Evolutionary conservation across 2,113 vertebrate genomes (phyloP).

Genomic region (Trematomus loennbergii): DNA sequence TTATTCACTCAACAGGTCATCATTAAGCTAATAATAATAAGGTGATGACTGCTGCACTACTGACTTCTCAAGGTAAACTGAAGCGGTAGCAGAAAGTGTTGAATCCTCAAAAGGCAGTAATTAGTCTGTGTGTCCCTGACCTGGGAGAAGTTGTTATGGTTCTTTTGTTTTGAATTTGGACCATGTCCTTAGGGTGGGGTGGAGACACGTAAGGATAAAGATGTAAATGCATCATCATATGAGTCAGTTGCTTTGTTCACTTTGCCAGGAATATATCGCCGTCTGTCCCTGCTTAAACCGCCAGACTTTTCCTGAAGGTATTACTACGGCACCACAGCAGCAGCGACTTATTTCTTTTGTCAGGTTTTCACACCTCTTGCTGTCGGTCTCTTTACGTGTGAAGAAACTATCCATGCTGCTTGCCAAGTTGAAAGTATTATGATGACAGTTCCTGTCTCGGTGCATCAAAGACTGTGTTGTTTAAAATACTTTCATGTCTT

Average conservation of each 20-base stretch:
- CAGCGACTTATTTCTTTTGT: not conserved
- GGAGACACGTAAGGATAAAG: not conserved
- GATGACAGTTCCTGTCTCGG: not conserved
- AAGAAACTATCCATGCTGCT: not conserved
- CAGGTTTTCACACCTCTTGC: not conserved
- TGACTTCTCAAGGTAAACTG: not conserved
- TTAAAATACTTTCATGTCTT: not conserved
- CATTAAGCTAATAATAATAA: not conserved
- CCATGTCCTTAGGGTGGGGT: not conserved
- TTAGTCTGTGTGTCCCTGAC: not conserved
- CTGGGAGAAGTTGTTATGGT: not conserved
- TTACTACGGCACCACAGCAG: not conserved
- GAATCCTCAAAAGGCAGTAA: not conserved
- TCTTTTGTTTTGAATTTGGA: not conserved
- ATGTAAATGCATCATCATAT: not conserved
- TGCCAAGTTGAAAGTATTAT: not conserved
- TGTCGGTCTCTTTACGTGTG: not conserved
- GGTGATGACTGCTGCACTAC: not conserved
- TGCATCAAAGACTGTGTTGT: slow-evolving; percentile 33
- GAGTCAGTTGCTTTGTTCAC: not conserved
- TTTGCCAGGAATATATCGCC: not conserved
- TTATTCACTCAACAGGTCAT: not conserved
- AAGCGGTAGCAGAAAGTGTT: not conserved
- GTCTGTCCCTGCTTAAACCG: not conserved
- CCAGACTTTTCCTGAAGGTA: not conserved